A percentile compares a stretch with the other conserved stretches of the same genome.
Conservation (phyloP, 2,113 vertebrate genomes). For the Sander vitreus region DNA sequence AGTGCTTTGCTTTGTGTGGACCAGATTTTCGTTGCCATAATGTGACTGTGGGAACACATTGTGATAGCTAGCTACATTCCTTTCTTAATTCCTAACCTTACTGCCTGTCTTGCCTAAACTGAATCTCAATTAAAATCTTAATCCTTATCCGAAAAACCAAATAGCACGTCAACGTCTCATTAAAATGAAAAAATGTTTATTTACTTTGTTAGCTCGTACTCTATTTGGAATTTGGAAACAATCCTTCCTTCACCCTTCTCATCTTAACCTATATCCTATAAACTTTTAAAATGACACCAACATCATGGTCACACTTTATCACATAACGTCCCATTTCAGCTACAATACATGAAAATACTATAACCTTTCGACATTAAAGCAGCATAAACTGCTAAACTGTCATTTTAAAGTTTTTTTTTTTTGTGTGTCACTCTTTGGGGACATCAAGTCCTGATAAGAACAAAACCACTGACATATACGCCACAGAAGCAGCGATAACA, state of each 20-base stretch:
- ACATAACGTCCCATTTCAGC: not conserved
- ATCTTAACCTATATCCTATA: not conserved
- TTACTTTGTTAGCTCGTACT: not conserved
- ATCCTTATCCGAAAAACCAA: constrained; percentile 22
- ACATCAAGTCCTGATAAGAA: constrained; percentile 27
- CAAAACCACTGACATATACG: not conserved
- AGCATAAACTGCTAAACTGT: not conserved
- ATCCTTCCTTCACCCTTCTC: not conserved
- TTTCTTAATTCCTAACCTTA: constrained; percentile 5
- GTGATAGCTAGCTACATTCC: constrained; percentile 1
- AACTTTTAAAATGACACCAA: not conserved
- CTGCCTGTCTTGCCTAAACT: constrained; percentile 6
- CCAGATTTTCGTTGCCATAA: not conserved
- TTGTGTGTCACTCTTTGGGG: not conserved
- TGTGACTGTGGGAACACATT: not conserved
- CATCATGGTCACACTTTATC: not conserved
- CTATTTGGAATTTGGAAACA: not conserved
- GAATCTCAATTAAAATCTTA: constrained; percentile 28
- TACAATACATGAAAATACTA: not conserved
- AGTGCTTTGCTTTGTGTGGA: not conserved
- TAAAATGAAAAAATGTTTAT: not conserved
- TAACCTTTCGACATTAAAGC: not conserved
- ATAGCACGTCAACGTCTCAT: constrained; percentile 10
- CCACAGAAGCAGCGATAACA: constrained; percentile 24
- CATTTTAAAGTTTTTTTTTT: not conserved